Evolutionary conservation across 2,888 invertebrate genomes (phyloP).

Genomic region (Dorcus hopei): DNA sequence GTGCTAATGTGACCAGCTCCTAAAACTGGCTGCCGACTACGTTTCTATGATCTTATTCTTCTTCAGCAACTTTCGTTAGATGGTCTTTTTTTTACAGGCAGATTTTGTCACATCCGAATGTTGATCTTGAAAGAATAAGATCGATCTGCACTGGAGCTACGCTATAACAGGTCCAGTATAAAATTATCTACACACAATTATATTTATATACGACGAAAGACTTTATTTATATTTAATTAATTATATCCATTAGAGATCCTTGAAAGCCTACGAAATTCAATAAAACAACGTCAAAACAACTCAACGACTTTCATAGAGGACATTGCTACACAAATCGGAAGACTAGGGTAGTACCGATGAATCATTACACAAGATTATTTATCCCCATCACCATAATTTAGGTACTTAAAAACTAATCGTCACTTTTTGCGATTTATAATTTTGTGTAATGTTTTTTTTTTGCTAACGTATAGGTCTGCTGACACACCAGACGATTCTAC

Average conservation of each 20-base stretch:
- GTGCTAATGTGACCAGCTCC: conserved; percentile 11
- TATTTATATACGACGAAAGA: conserved; percentile 43
- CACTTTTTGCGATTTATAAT: neutral
- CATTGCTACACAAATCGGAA: conserved; percentile 17
- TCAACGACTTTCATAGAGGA: conserved; percentile 12
- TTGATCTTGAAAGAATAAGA: conserved; percentile 27
- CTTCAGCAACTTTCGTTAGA: neutral
- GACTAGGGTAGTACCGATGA: conserved; percentile 14
- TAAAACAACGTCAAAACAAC: neutral
- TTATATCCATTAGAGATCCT: conserved; percentile 46
- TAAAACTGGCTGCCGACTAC: conserved; percentile 1
- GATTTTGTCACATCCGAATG: too few species aligned
- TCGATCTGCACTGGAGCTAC: conserved; percentile 35
- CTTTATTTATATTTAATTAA: conserved; percentile 34
- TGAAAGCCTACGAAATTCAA: conserved; percentile 35
- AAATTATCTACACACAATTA: conserved; percentile 47
- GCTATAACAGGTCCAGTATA: conserved; percentile 43
- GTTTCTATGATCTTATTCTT: conserved; percentile 17
- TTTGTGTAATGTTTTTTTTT: too few species aligned
- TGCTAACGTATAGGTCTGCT: too few species aligned
- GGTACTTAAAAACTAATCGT: neutral
- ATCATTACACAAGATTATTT: neutral
- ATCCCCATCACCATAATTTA: neutral
- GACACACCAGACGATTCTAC: too few species aligned
- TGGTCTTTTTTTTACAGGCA: neutral